Conservation (phyloP, 2,797 vertebrate species). For the Bufotes viridis region DNA sequence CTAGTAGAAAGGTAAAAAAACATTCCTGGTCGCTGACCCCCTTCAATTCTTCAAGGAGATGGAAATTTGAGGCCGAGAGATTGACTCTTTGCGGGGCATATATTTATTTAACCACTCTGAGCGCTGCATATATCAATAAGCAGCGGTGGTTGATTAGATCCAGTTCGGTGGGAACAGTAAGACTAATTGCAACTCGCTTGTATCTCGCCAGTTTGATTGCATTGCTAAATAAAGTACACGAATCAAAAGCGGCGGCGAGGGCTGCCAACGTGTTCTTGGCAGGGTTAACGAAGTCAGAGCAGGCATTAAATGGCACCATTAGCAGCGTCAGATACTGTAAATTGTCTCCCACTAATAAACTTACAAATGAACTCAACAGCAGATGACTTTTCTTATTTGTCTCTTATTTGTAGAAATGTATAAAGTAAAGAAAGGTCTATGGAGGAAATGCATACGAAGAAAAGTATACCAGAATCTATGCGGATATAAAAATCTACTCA, state of each 20-base stretch:
- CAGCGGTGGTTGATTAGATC: conserved; percentile 37
- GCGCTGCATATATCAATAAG: conserved; percentile 19
- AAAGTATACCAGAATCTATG: too few species aligned
- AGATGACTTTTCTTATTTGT: conserved; percentile 31
- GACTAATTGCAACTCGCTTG: conserved; percentile 51
- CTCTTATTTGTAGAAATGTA: background rate
- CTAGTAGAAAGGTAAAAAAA: too few species aligned
- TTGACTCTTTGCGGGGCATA: conserved; percentile 14
- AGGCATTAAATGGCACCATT: conserved; percentile 37
- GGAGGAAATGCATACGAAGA: background rate
- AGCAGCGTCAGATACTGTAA: conserved; percentile 29
- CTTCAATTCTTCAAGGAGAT: background rate
- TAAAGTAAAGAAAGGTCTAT: background rate
- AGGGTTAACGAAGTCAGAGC: conserved; percentile 45
- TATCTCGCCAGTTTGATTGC: conserved; percentile 44
- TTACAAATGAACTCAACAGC: conserved; percentile 31
- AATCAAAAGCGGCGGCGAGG: background rate
- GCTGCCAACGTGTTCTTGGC: conserved; percentile 49
- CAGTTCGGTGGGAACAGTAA: conserved; percentile 51
- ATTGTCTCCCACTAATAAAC: conserved; percentile 43
- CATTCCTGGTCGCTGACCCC: too few species aligned
- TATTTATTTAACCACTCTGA: conserved; percentile 20
- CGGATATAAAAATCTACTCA: too few species aligned
- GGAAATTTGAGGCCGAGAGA: background rate
- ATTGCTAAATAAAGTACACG: conserved; percentile 34